Base-by-base conservation (phyloP, 2,797 vertebrate species). In the Pyrocephalus nanus region DNA sequence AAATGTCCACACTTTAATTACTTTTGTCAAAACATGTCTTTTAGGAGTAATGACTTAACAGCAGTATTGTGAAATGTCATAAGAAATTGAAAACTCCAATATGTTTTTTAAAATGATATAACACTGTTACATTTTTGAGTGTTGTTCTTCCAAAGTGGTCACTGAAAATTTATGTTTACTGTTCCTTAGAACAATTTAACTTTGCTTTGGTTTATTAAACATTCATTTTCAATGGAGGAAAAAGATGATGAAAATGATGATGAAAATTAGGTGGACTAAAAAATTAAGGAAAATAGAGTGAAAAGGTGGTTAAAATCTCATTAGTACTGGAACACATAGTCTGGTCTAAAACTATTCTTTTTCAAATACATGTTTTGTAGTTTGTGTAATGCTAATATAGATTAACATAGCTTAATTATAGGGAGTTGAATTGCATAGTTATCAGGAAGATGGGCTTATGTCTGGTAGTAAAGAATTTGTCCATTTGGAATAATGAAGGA, bases 1-100 rank as follows among this genome's bases (percentile, higher is more conserved):
- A 92, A 97, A 96, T 69, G 74, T 96, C 96, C 73, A 88, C 71
- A 85, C 78, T 97, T 96, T 97, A 97, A 98, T 97, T 96, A 91
- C 72, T 91, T 97, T 96, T 92, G 86, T 95, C 95, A 97, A 97
- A 95, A 93, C 51, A 81, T 14, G 8, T 93, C 92, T 81, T 97
- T 97, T 92, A 96, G 67, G 95, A 93, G 75, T 83, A 96, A 85
- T 82, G 75, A 74, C 42, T 91, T 96, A 76, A 85, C 50, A 62
- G 36, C 42, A 90, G 40, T 67, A 92, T 95, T 96, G 80, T 90
- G 95, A 97, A 95, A 95, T 32, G 50, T 89, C 81, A 93, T 91
- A 90, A 97, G 97, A 97, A 97, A 97, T 91, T 92, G 83, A 97
- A 96, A 96, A 90, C 76, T 78, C 64, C 53, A 79, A 72, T 70